phyloP scores from a whole-genome alignment of 2,797 vertebrate species.

The Sternotherus odoratus region DNA sequence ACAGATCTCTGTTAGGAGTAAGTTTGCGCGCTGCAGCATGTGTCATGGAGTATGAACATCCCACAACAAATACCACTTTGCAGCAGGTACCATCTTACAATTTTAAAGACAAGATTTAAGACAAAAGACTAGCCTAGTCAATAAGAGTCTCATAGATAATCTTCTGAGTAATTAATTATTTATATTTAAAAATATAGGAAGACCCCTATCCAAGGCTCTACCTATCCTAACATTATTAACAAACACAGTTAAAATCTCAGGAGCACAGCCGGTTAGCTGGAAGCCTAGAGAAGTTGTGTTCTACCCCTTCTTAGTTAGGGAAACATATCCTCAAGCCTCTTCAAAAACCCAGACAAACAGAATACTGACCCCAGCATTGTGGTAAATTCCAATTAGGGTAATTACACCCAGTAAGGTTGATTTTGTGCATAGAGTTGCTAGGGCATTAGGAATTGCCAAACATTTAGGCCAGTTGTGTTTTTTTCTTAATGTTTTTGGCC shows the following conservation, averaged over 20 bases:
- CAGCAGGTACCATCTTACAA: fast-evolving
- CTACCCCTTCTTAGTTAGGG: background rate
- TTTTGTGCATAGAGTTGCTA: background rate
- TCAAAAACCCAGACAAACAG: fast-evolving
- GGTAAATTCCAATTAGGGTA: background rate
- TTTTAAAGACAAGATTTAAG: background rate
- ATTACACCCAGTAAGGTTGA: background rate
- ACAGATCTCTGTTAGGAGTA: background rate
- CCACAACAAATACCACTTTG: background rate
- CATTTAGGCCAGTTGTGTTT: background rate
- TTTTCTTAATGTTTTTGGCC: background rate
- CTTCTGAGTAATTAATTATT: fast-evolving
- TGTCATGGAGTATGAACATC: background rate
- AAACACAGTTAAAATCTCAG: background rate
- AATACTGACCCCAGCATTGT: fast-evolving
- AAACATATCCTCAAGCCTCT: background rate
- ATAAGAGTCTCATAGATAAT: background rate
- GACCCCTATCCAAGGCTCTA: fast-evolving
- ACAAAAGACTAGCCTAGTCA: background rate
- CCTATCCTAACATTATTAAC: background rate
- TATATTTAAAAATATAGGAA: background rate
- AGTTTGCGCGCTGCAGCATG: background rate
- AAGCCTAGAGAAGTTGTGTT: background rate
- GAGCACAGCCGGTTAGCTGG: background rate
- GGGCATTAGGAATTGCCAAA: background rate